Evolutionary conservation across 2,888 invertebrate genomes (phyloP), one percentile per base, ranked within the genome.

Genomic region (Yponomeuta sedellus): DNA sequence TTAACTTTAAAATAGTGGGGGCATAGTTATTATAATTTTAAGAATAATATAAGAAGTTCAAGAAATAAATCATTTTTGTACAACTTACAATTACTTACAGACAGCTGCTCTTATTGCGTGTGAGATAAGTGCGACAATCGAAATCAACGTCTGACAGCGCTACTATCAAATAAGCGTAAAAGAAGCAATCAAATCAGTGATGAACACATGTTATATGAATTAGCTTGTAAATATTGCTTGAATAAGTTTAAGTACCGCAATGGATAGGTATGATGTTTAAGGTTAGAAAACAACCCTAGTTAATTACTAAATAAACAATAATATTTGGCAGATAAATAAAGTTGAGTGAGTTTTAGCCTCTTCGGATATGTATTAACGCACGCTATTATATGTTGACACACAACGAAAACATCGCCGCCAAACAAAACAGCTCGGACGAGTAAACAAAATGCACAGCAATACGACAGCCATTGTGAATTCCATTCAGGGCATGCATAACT

Each of bases 401-500:
- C 20, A 11, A 59, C 63, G 34, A 34, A 16, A 52, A 52, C 44
- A 52, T 16, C 44, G 44, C 44, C 44, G 16, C 44, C 44, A 52
- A 6, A 16, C 44, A 52, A 52, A 52, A 12, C 44, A 52, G 56
- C 56, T 56, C 57, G 10, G 34, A n/a, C 10, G 28, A 57, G 28
- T 57, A 56, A 64, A 64, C 56, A 64, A 56, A 64, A 64, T 61
- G 80, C 77, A 80, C 75, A 75, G 80, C 77, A 77, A 78, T 77
- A 79, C 76, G 75, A 74, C 76, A 76, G 79, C 44, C 78, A 82
- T 79, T 79, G 82, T 80, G 80, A 80, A 81, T 82, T 80, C 80
- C 77, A 78, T 75, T 77, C 79, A 81, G 83, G 79, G 80, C 81
- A 81, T 86, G 87, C 85, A 87, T 85, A 86, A 88, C 88, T 88